Evolutionary conservation across 2,797 vertebrate genomes (phyloP), one percentile per base, ranked within the genome.

Genomic region (Neoniphon sammara): DNA sequence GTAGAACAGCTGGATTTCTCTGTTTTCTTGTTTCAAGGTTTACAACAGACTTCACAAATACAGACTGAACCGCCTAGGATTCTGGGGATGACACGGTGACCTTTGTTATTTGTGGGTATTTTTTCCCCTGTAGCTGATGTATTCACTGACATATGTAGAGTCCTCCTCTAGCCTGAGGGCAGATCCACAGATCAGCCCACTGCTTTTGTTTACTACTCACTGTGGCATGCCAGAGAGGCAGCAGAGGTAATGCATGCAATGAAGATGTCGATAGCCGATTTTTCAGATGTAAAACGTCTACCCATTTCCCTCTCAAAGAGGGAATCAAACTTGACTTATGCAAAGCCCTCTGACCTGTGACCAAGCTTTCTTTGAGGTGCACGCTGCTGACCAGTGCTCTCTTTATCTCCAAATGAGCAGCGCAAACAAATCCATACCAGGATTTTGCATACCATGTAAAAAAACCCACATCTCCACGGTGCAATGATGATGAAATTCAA

Each of bases 401-500:
- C 49, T 82, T 83, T 82, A 64, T 66, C 56, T 79, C 49, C 54
- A 77, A 55, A 79, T 71, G 39, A 83, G 76, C 79, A 63, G 52
- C 17, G 71, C 67, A 93, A 90, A 91, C 88, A 92, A 93, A 93
- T 92, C 80, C 73, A 54, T 83, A 68, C 56, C 4, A 18, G 58
- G 44, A 14, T 60, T 93, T 92, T 93, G 85, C 90, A 87, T 90
- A 84, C 27, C 64, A 80, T 77, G 77, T 82, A 85, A 78, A 74
- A 67, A 78, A 84, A 79, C 75, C 50, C 54, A 75, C 7, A 84
- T 81, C 73, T 88, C 62, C 82, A 86, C 60, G 20, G 64, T 52
- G 71, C 78, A 78, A 54, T 76, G 65, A 77, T 80, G 66, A 89
- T 78, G 55, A 20, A 64, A 92, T 86, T 88, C 77, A 91, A 89